Percentiles rank a stretch among this genome's conserved stretches.
Conservation (phyloP, 2,888 invertebrate species). For the Nemotelus pantherinus region DNA sequence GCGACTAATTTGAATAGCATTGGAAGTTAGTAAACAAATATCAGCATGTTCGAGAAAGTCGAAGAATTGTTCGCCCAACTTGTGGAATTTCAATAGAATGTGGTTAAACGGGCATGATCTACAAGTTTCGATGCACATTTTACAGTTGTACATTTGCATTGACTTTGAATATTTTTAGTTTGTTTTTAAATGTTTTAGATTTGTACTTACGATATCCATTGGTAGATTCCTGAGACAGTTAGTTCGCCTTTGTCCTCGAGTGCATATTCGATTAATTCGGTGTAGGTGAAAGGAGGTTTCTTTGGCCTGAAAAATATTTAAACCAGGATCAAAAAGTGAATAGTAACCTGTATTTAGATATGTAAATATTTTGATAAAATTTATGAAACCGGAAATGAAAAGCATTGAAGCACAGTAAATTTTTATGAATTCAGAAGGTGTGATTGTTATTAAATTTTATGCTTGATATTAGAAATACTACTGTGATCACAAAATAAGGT, state of each 20-base stretch:
- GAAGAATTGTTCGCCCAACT: slow-evolving; percentile 30
- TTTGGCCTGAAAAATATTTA: slow-evolving; percentile 67
- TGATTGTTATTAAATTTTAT: too few relatives aligned
- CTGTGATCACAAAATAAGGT: too few relatives aligned
- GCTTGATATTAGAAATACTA: too few relatives aligned
- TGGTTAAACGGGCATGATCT: background rate
- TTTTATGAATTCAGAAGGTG: too few relatives aligned
- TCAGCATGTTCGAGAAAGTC: slow-evolving; percentile 49
- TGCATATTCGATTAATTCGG: slow-evolving; percentile 89
- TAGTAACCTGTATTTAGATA: too few relatives aligned
- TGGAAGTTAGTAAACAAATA: slow-evolving; percentile 51
- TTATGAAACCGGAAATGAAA: too few relatives aligned
- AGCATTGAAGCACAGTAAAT: too few relatives aligned
- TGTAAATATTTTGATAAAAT: too few relatives aligned
- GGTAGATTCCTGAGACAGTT: slow-evolving; percentile 90
- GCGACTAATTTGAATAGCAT: slow-evolving; percentile 45
- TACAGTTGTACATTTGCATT: background rate
- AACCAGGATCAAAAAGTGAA: background rate
- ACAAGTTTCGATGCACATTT: background rate
- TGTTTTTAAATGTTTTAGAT: background rate
- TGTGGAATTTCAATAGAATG: slow-evolving; percentile 25
- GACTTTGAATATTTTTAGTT: slow-evolving; percentile 10
- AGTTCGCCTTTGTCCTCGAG: slow-evolving; percentile 85
- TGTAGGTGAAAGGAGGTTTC: slow-evolving; percentile 91
- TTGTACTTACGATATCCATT: slow-evolving; percentile 90